Conservation (phyloP, 2,797 vertebrate species). For the Dermochelys coriacea region DNA sequence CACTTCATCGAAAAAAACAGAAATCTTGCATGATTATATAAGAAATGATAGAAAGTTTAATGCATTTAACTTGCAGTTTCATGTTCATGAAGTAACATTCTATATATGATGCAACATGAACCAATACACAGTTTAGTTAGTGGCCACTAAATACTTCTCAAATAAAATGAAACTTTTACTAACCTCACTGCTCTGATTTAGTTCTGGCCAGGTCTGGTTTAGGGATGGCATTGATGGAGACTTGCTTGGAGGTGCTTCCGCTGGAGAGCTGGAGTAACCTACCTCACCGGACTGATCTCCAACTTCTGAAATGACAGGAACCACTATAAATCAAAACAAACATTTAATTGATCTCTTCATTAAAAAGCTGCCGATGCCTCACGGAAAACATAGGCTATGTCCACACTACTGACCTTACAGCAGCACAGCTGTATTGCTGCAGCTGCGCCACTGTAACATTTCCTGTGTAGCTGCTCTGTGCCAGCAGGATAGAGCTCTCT, state of each 20-base stretch:
- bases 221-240: slow-evolving; percentile 99
- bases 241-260: slow-evolving; percentile 96
- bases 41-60: background rate
- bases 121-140: background rate
- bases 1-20: too few species aligned
- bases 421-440: too few species aligned
- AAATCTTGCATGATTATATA: background rate
- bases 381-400: background rate
- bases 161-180: slow-evolving; percentile 69
- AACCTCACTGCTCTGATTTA: slow-evolving; percentile 99
- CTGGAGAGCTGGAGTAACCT: slow-evolving; percentile 93
- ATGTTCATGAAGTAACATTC: background rate
- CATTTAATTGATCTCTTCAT: background rate
- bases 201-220: slow-evolving; percentile 98
- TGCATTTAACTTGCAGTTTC: background rate
- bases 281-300: slow-evolving; percentile 90
- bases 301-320: slow-evolving; percentile 85
- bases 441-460: background rate
- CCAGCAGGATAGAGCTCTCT: too few species aligned
- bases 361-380: background rate
- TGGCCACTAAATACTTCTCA: slow-evolving; percentile 27
- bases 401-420: too few species aligned
- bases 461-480: background rate
- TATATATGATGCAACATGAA: background rate
- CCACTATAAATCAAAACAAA: slow-evolving; percentile 59